Evolutionary conservation across 1,140 invertebrate genomes (phyloP).

Genomic region (Tetramorium parvispinum): DNA sequence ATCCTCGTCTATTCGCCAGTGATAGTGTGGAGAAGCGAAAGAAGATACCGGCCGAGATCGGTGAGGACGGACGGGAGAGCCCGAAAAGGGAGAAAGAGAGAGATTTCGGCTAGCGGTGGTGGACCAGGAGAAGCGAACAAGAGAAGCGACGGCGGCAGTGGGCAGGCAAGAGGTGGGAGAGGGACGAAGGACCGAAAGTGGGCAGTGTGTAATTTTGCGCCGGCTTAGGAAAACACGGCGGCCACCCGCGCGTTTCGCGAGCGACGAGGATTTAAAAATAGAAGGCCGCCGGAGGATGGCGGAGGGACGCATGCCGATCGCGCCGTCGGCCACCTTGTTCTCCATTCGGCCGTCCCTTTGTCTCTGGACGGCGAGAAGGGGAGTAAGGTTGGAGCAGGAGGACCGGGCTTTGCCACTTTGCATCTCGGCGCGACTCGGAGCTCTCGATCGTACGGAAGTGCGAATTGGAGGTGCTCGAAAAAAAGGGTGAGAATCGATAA

Average conservation of each 20-base stretch:
- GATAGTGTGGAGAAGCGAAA: constrained; percentile 59
- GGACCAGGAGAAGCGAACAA: constrained; percentile 34
- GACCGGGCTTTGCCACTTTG: constrained; percentile 64
- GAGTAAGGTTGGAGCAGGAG: background rate
- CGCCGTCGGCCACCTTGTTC: constrained; percentile 72
- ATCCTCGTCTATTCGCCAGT: constrained; percentile 53
- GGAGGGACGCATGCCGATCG: constrained; percentile 71
- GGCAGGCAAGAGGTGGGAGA: constrained; percentile 30
- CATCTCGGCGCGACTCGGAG: constrained; percentile 51
- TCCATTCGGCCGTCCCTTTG: constrained; percentile 72
- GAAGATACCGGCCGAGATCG: constrained; percentile 41
- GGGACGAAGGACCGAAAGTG: constrained; percentile 73
- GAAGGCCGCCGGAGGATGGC: constrained; percentile 73
- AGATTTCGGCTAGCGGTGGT: constrained; percentile 21
- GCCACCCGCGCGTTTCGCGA: constrained; percentile 85
- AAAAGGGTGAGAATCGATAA: background rate
- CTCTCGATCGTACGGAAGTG: constrained; percentile 36
- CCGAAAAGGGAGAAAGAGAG: constrained; percentile 35
- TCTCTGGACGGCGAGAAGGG: constrained; percentile 68
- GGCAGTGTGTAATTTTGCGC: constrained; percentile 86
- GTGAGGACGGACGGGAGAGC: background rate
- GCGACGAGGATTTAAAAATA: constrained; percentile 84
- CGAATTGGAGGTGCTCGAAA: constrained; percentile 26
- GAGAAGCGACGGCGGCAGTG: constrained; percentile 6
- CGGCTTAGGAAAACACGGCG: constrained; percentile 86